Conservation (phyloP, 2,113 vertebrate species). For the mouse (Mus musculus) region GRCm39 chr1:119317501-119318000, state of each 20-base stretch:
- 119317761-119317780: neutral
- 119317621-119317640: neutral
- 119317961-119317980: neutral
- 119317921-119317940: neutral
- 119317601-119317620: conserved; percentile 69
- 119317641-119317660: neutral
- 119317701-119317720: neutral
- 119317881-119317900: neutral
- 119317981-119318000: neutral
- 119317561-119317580: conserved; percentile 10
- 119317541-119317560: neutral
- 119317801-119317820: neutral
- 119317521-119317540: neutral
- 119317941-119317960: neutral
- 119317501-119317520: neutral
- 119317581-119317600: neutral
- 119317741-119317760: neutral
- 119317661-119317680: neutral
- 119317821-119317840: neutral
- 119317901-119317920: neutral
- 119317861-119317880: neutral
- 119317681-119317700: neutral
- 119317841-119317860: neutral
- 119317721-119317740: neutral
- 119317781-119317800: neutral